Percentiles rank a stretch among this genome's conserved stretches.
phyloP scores from a whole-genome alignment of 2,888 invertebrate species.

The Chromoteleia sp. region DNA sequence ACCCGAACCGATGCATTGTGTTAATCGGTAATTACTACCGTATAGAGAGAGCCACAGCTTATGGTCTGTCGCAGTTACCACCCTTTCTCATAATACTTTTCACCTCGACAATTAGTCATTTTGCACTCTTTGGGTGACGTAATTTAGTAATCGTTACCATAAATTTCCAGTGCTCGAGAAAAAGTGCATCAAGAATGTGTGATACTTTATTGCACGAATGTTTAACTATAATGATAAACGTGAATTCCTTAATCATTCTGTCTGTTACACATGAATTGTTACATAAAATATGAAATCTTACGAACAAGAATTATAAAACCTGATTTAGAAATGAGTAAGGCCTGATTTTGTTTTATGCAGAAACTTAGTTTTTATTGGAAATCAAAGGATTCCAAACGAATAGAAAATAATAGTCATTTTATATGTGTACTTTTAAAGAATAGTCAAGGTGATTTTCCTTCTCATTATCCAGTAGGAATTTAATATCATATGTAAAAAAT shows the following conservation, averaged over 20 bases:
- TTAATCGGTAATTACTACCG: slow-evolving; percentile 45
- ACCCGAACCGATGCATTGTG: slow-evolving; percentile 5
- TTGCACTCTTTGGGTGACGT: slow-evolving; percentile 43
- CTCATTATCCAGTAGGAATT: no score
- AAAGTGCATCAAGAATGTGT: background rate
- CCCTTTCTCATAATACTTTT: slow-evolving; percentile 11
- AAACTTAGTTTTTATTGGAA: no score
- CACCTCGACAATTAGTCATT: slow-evolving; percentile 44
- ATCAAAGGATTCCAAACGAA: no score
- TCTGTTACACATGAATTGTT: slow-evolving; percentile 12
- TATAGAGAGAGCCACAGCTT: slow-evolving; percentile 8
- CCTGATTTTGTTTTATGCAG: no score
- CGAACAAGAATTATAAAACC: background rate
- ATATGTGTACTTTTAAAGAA: no score
- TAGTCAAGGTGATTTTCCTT: no score
- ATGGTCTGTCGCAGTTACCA: background rate
- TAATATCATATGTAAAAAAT: no score
- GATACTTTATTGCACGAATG: background rate
- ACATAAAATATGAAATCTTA: slow-evolving; percentile 9
- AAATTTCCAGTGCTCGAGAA: slow-evolving; percentile 13
- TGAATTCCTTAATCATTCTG: slow-evolving; percentile 6
- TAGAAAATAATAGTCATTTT: no score
- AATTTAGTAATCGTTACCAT: slow-evolving; percentile 50
- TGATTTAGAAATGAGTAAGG: background rate
- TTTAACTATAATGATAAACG: slow-evolving; percentile 15